Base-by-base conservation (phyloP, 1,140 invertebrate genomes). In the silkworm (Bombyx mori) region DNA sequence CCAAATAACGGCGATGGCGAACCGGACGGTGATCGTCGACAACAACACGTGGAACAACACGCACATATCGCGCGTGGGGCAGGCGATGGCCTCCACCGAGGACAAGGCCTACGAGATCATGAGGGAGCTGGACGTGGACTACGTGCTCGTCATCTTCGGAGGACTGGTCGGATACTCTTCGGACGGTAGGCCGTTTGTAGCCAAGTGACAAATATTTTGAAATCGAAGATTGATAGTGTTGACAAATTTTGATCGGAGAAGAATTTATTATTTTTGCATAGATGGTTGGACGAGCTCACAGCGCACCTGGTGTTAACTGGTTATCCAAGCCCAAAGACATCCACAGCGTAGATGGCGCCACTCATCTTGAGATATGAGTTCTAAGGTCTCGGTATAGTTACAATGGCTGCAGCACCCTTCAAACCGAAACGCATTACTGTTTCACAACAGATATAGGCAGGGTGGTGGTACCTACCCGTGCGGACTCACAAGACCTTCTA, bases 1-100 rank as follows among this genome's bases (percentile, higher is more conserved):
- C 88, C 98, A 99, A 88, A 99, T 99, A 88, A 99, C 98, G 22
- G 97, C 97, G 9, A 99, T 99, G 97, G 98, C 97, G 5, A 99
- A 99, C 91, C 91, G 98, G 49, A 99, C 98, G 5, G 98, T 99
- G 66, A 89, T 99, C 68, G 98, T 99, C n/a, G 98, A 99, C 83
- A 99, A 99, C 86, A 99, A 99, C 78, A 99, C 98, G 7, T 99
- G 98, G 98, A 99, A 99, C 88, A 99, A 99, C 87, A 99, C 98
- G 7, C 98, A 99, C 82, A 99, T 99, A 76, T 97, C 96, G 12
- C 89, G 97, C 59, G 97, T 99, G 9, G 97, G 97, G 0, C 97
- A 99, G 86, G 98, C 98, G 5, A 99, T 99, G 98, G 96, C 98
- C 9, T 98, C 96, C 57, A 91, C 94, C 4, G 98, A 99, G 88